Conservation (phyloP, 1,140 invertebrate species). For the Drosophila chauvacae region DNA sequence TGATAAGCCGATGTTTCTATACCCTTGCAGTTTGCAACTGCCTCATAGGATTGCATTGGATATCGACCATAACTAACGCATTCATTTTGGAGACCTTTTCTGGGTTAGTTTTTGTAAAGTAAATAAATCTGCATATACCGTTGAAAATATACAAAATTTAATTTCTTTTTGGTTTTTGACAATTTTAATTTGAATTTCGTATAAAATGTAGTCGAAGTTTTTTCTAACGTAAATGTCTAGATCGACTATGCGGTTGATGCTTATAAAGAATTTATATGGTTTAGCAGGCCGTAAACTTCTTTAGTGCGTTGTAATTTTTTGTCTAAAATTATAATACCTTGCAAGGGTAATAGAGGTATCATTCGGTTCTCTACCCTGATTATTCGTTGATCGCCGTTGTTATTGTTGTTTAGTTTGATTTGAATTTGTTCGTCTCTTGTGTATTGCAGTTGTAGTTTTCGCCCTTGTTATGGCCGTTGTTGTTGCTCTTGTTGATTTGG, state of each 20-base stretch:
- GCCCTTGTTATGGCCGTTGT: conserved; percentile 11
- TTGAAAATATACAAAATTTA: too few relatives aligned
- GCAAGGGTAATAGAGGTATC: conserved; percentile 8
- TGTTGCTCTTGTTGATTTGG: conserved; percentile 61
- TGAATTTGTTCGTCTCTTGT: conserved; percentile 76
- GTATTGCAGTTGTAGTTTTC: conserved; percentile 52
- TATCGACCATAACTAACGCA: neutral
- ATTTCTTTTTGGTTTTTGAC: too few relatives aligned
- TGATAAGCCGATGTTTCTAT: neutral
- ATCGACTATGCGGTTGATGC: neutral
- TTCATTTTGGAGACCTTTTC: neutral
- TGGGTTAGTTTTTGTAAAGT: neutral
- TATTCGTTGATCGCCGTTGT: conserved; percentile 5
- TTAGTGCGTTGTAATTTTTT: neutral
- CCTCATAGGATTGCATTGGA: neutral
- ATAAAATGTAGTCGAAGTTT: too few relatives aligned
- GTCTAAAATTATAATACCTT: neutral
- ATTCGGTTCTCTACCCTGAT: neutral
- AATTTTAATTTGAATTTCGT: too few relatives aligned
- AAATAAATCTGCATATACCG: too few relatives aligned
- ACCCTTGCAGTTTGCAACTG: neutral
- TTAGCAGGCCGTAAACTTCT: too few relatives aligned
- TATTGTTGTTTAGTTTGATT: conserved; percentile 69
- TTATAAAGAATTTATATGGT: neutral
- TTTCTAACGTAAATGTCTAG: too few relatives aligned